Evolutionary conservation across 2,888 invertebrate species (phyloP).

Genomic region (Dasypolia templi): DNA sequence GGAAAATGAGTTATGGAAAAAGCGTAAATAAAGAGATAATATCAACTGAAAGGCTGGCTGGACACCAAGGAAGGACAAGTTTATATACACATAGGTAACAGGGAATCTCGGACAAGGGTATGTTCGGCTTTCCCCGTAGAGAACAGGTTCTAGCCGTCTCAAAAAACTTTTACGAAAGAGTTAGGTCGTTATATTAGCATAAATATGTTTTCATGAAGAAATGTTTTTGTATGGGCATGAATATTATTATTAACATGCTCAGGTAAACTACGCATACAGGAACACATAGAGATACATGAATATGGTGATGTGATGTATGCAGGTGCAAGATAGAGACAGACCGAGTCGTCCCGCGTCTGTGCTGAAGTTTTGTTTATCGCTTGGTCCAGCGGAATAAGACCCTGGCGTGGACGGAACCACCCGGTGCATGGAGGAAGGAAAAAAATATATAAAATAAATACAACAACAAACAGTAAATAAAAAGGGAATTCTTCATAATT

Average conservation of each 20-base stretch:
- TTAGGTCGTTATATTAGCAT: slow-evolving; percentile 55
- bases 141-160: slow-evolving; percentile 36
- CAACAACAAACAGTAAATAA: slow-evolving; percentile 74
- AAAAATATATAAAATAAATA: slow-evolving; percentile 82
- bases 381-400: slow-evolving; percentile 89
- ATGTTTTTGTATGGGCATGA: slow-evolving; percentile 68
- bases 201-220: slow-evolving; percentile 51
- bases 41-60: slow-evolving; percentile 10
- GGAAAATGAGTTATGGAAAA: slow-evolving; percentile 65
- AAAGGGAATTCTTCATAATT: slow-evolving; percentile 77
- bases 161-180: slow-evolving; percentile 39
- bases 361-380: slow-evolving; percentile 89
- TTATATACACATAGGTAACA: slow-evolving; percentile 1
- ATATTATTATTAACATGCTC: slow-evolving; percentile 86
- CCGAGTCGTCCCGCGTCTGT: slow-evolving; percentile 88
- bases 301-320: slow-evolving; percentile 75
- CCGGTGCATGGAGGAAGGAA: slow-evolving; percentile 84
- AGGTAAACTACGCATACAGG: slow-evolving; percentile 81
- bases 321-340: slow-evolving; percentile 86
- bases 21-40: slow-evolving; percentile 42
- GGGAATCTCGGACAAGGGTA: slow-evolving; percentile 19
- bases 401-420: slow-evolving; percentile 83
- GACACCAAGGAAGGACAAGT: slow-evolving; percentile 7
- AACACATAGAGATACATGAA: slow-evolving; percentile 83
- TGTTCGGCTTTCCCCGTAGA: slow-evolving; percentile 28